Conservation (phyloP, 2,888 invertebrate genomes). For the Erebia palarica region DNA sequence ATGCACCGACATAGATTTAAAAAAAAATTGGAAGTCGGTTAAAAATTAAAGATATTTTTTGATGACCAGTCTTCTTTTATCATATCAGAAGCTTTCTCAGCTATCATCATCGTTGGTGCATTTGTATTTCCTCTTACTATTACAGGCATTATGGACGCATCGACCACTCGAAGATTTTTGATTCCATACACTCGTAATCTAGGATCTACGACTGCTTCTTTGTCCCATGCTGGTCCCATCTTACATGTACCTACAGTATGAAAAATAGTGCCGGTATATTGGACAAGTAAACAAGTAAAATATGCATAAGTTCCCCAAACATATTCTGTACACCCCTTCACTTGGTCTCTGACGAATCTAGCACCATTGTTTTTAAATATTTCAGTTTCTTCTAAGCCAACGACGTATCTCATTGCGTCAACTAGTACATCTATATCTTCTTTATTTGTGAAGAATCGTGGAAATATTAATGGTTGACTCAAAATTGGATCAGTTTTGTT, state of each 20-base stretch:
- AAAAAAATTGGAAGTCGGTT: too few species aligned
- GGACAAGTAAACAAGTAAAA: conserved; percentile 84
- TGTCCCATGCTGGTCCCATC: conserved; percentile 85
- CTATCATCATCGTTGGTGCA: conserved; percentile 93
- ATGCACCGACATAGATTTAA: too few species aligned
- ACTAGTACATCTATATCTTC: conserved; percentile 84
- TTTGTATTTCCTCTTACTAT: conserved; percentile 89
- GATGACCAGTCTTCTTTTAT: conserved; percentile 84
- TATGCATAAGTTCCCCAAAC: conserved; percentile 85
- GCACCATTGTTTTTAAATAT: conserved; percentile 83
- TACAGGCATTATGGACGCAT: conserved; percentile 86
- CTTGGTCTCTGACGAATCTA: conserved; percentile 76
- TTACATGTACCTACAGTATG: conserved; percentile 88
- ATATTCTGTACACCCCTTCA: conserved; percentile 82
- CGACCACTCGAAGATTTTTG: conserved; percentile 84
- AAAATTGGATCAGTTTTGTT: conserved; percentile 87
- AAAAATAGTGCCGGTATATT: conserved; percentile 87
- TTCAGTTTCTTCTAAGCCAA: conserved; percentile 83
- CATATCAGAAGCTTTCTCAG: conserved; percentile 90
- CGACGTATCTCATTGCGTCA: conserved; percentile 82
- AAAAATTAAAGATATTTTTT: not conserved
- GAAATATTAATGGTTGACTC: conserved; percentile 88
- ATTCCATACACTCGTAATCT: conserved; percentile 85
- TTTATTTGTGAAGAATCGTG: conserved; percentile 85
- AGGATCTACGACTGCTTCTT: conserved; percentile 85